Evolutionary conservation across 2,888 invertebrate species (phyloP).

Genomic region (Polietes domitor): DNA sequence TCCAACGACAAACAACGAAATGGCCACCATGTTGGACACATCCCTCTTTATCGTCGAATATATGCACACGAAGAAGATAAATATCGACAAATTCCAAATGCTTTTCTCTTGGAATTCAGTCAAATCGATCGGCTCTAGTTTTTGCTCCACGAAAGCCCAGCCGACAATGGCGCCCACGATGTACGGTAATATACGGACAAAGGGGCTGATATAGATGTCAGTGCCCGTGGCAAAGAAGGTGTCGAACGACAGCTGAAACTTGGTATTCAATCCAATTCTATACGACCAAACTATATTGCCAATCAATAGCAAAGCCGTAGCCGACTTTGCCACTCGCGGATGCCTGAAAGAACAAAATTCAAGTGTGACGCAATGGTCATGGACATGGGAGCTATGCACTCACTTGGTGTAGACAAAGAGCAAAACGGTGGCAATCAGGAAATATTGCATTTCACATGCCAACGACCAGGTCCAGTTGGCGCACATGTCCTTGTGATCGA

Average conservation of each 20-base stretch:
- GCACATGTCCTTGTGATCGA: slow-evolving; percentile 79
- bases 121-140: slow-evolving; percentile 72
- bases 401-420: slow-evolving; percentile 79
- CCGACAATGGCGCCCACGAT: slow-evolving; percentile 81
- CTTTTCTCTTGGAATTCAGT: slow-evolving; percentile 74
- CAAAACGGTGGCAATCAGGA: slow-evolving; percentile 75
- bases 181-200: slow-evolving; percentile 82
- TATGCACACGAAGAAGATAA: slow-evolving; percentile 77
- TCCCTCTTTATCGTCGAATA: slow-evolving; percentile 79
- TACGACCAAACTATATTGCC: slow-evolving; percentile 76
- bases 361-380: too few relatives aligned
- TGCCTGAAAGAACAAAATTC: slow-evolving; percentile 69
- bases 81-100: slow-evolving; percentile 77
- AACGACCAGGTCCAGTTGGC: slow-evolving; percentile 81
- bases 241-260: slow-evolving; percentile 79
- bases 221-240: slow-evolving; percentile 79
- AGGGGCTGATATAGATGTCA: slow-evolving; percentile 82
- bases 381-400: slow-evolving; percentile 61
- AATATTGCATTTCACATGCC: slow-evolving; percentile 81
- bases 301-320: slow-evolving; percentile 69
- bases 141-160: slow-evolving; percentile 78
- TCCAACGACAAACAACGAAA: slow-evolving; percentile 82
- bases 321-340: slow-evolving; percentile 72
- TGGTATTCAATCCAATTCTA: slow-evolving; percentile 73
- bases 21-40: slow-evolving; percentile 80